These are phyloP conservation scores for Gymnothorax javanicus DNA, from an alignment of 2,797 vertebrate species.

Conservation along the genomic window DNA sequence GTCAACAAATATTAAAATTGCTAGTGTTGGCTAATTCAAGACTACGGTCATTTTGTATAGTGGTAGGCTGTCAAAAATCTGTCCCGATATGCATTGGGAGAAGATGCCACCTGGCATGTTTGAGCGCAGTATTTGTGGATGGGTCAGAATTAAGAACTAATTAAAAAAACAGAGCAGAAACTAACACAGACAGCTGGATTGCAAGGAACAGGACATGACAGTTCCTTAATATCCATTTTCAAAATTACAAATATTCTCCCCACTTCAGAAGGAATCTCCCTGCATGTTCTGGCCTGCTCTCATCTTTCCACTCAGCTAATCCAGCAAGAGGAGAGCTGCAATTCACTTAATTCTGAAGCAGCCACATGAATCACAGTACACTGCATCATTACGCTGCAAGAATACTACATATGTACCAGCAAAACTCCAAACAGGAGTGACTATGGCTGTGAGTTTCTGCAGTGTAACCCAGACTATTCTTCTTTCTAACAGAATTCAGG, in stretches of 20 bases:
- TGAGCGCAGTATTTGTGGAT: too few species aligned
- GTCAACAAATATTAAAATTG: too few species aligned
- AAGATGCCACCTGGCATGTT: too few species aligned
- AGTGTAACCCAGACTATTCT: neutral
- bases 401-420: neutral
- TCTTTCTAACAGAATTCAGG: neutral
- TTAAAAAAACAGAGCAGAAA: too few species aligned
- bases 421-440: neutral
- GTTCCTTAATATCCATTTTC: neutral
- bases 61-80: too few species aligned
- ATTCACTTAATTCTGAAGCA: neutral
- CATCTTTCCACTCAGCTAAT: neutral
- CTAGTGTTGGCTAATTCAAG: too few species aligned
- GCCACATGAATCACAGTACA: neutral
- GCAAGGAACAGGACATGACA: neutral
- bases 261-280: slow-evolving; percentile 18
- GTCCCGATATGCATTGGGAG: too few species aligned
- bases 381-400: neutral
- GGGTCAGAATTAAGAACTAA: too few species aligned
- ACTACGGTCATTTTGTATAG: too few species aligned
- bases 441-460: neutral
- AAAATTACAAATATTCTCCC: neutral
- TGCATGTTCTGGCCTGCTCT: slow-evolving; percentile 8
- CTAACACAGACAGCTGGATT: too few species aligned
- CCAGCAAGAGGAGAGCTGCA: neutral